Percentiles rank a stretch among this genome's conserved stretches.
Conservation (phyloP, 1,140 invertebrate genomes). For the Calliphora vicina region DNA sequence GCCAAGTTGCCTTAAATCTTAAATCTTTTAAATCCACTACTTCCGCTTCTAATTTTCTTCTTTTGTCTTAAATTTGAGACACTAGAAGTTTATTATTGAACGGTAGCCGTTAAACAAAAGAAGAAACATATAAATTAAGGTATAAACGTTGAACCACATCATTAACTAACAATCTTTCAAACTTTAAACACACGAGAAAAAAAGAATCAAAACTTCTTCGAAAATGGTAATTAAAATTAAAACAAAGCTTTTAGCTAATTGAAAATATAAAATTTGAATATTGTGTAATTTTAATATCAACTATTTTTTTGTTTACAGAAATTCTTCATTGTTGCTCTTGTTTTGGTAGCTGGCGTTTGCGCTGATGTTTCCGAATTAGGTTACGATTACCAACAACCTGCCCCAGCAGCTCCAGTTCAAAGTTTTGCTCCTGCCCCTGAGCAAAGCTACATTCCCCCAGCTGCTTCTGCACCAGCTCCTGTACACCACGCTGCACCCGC, state of each 20-base stretch:
- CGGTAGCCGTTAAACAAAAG: background rate
- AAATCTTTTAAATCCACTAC: background rate
- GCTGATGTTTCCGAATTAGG: conserved; percentile 28
- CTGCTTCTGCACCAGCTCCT: background rate
- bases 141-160: background rate
- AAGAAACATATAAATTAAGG: background rate
- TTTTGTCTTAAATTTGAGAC: background rate
- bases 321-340: conserved; percentile 24
- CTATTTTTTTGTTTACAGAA: background rate
- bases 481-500: background rate
- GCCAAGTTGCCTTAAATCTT: no score
- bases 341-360: background rate
- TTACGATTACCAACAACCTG: conserved; percentile 29
- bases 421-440: conserved; percentile 2
- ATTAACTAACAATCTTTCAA: background rate
- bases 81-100: background rate
- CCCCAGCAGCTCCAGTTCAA: background rate
- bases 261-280: background rate
- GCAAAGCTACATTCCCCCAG: background rate
- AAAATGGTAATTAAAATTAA: conserved; percentile 16
- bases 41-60: background rate
- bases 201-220: background rate
- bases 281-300: background rate
- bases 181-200: background rate
- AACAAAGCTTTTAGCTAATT: background rate